These are phyloP conservation scores for Axis porcinus DNA, from an alignment of 2,113 vertebrate species.

Conservation along the genomic window DNA sequence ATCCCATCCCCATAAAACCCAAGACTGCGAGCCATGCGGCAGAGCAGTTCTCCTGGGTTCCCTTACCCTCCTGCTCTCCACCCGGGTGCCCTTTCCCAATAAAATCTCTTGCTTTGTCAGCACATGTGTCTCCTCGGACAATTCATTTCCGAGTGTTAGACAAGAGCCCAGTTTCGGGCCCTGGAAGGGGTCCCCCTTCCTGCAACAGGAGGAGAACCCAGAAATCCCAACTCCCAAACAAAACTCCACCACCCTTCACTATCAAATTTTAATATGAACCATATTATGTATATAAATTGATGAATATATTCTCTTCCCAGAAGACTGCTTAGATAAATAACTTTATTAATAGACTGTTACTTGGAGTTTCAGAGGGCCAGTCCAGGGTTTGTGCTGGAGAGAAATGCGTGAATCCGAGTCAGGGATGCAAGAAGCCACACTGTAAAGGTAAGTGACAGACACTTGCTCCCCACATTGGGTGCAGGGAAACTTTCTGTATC, in stretches of 20 bases:
- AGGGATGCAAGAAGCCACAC: not conserved
- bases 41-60: too few relatives aligned
- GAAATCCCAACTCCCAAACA: not conserved
- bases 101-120: too few relatives aligned
- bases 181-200: too few relatives aligned
- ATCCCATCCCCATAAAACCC: too few relatives aligned
- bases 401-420: not conserved
- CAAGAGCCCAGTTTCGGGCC: too few relatives aligned
- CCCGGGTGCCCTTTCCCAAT: too few relatives aligned
- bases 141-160: too few relatives aligned
- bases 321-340: not conserved
- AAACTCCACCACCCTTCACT: not conserved
- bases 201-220: not conserved
- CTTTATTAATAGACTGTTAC: not conserved
- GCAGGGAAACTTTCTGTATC: not conserved
- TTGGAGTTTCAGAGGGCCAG: not conserved
- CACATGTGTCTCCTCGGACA: too few relatives aligned
- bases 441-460: not conserved
- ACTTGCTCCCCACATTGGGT: fast-evolving
- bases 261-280: not conserved
- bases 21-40: too few relatives aligned
- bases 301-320: not conserved
- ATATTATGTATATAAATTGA: not conserved
- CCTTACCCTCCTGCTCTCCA: too few relatives aligned
- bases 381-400: not conserved